These are phyloP conservation scores for Pipra filicauda DNA, from an alignment of 2,113 vertebrate genomes.

Conservation along the genomic window DNA sequence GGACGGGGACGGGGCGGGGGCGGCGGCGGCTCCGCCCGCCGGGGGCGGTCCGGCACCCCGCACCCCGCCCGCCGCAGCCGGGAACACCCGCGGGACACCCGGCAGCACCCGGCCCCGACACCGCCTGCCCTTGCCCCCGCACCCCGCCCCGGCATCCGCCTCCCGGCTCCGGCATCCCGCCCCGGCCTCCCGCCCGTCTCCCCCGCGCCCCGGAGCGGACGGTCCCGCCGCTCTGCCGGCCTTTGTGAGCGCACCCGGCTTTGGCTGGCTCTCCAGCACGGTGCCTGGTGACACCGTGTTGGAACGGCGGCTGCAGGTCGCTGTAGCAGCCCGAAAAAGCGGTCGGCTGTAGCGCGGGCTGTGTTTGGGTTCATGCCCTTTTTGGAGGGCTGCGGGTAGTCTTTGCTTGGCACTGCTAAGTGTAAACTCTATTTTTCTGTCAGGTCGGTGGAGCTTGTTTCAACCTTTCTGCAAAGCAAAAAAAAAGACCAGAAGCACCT, in stretches of 20 bases:
- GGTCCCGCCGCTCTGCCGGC: background rate
- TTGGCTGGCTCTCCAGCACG: background rate
- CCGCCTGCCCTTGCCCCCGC: background rate
- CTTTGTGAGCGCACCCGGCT: background rate
- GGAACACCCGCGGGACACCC: no score
- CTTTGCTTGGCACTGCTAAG: background rate
- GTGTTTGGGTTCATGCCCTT: background rate
- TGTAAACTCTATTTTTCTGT: background rate
- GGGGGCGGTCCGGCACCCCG: background rate
- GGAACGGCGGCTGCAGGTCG: background rate
- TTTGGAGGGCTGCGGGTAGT: background rate
- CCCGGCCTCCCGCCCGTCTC: no score
- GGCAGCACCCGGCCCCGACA: rapidly evolving
- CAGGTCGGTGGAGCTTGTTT: background rate
- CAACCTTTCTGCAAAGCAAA: background rate
- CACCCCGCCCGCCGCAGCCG: background rate
- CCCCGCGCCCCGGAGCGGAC: background rate
- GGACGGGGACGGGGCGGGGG: no score
- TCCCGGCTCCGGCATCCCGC: no score
- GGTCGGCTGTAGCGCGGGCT: background rate
- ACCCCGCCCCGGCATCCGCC: rapidly evolving
- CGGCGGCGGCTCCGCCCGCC: background rate
- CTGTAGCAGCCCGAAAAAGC: background rate
- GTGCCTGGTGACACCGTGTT: rapidly evolving
- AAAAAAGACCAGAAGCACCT: background rate